A percentile compares a stretch with the other conserved stretches of the same genome.
phyloP scores from a whole-genome alignment of 2,797 vertebrate genomes.

The Bufotes viridis region DNA sequence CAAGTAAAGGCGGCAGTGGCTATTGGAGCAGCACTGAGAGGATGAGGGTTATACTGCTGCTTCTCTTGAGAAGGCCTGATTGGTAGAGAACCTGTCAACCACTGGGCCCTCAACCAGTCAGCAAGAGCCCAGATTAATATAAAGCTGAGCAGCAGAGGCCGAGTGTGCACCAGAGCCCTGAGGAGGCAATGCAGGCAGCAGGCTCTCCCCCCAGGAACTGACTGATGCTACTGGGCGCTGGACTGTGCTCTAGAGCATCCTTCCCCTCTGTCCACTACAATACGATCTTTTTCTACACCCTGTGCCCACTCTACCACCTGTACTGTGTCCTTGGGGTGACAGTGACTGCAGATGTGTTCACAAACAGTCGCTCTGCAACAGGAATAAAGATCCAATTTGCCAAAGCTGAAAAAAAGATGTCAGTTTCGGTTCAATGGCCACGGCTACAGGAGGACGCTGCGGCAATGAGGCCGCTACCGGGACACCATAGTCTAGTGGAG shows the following conservation, averaged over 20 bases:
- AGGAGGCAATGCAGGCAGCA: background rate
- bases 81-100: too few relatives aligned
- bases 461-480: background rate
- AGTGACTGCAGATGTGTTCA: background rate
- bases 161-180: background rate
- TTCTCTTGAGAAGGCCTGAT: too few relatives aligned
- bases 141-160: background rate
- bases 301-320: background rate
- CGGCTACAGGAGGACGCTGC: background rate
- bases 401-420: constrained; percentile 19
- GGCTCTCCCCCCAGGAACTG: background rate
- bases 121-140: background rate
- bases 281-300: background rate
- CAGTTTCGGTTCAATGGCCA: background rate
- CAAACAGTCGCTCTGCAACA: background rate
- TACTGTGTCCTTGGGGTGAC: background rate
- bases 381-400: background rate
- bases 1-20: background rate
- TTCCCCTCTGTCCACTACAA: background rate
- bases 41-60: too few relatives aligned
- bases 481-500: background rate
- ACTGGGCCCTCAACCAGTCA: background rate
- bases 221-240: background rate
- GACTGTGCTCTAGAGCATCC: background rate
- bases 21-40: background rate